Conservation (phyloP, 2,888 invertebrate species). For the Anoncus sp. region DNA sequence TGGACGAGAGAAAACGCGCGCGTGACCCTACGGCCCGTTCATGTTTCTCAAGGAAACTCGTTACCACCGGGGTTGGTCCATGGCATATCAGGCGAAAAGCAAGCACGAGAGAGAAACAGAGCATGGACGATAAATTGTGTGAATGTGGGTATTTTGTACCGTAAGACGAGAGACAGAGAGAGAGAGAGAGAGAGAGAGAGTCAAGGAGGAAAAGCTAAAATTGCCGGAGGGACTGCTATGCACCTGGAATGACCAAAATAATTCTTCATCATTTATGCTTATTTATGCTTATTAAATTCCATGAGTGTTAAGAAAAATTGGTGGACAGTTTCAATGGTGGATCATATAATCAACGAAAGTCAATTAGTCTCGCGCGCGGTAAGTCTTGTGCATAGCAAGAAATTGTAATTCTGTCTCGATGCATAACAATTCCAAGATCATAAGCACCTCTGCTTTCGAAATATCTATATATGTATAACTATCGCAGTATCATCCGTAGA, state of each 20-base stretch:
- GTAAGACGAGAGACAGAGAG: constrained; percentile 13
- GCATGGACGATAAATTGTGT: constrained; percentile 41
- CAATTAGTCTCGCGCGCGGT: too few species aligned
- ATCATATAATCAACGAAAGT: too few species aligned
- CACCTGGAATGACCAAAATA: background rate
- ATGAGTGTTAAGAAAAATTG: background rate
- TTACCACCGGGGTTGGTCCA: constrained; percentile 49
- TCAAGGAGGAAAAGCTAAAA: constrained; percentile 10
- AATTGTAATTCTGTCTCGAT: background rate
- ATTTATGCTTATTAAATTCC: background rate
- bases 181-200: too few species aligned
- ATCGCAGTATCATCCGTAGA: constrained; percentile 11
- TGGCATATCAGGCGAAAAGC: constrained; percentile 18
- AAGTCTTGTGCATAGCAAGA: background rate
- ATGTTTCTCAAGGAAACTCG: constrained; percentile 62
- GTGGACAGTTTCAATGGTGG: too few species aligned
- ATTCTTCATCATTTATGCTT: too few species aligned
- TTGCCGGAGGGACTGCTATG: background rate
- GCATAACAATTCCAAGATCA: background rate
- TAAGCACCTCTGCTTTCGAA: constrained; percentile 1
- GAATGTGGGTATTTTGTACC: constrained; percentile 19
- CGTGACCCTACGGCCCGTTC: constrained; percentile 52
- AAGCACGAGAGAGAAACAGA: constrained; percentile 17
- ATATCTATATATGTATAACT: constrained; percentile 7
- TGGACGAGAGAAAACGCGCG: constrained; percentile 44